Evolutionary conservation across 30 jellyfish, hydroid and myxozoan genomes (phyloP), one percentile per base, ranked within the genome.

Genomic region (Morbakka virulenta): DNA sequence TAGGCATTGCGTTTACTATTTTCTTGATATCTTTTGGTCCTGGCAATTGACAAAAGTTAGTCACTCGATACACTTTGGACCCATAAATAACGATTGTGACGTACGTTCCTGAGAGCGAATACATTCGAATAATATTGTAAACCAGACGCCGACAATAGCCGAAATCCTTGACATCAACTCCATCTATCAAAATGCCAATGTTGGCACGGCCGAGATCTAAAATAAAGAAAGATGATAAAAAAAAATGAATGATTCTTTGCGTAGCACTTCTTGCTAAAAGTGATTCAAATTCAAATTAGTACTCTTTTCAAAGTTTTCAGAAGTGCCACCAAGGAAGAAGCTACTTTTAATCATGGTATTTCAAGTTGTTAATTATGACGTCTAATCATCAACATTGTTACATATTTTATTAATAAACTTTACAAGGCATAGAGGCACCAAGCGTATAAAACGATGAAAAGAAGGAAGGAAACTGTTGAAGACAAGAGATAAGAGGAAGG

Each of bases 121-220:
- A 92, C 96, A 85, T 85, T 33, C 96, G 64, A 62, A 81, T 71
- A 22, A 92, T 73, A 83, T 92, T 92, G 86, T 92, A 92, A 3
- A 86, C 88, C 31, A 86, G 53, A 23, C 87, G 95, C 11, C 98
- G 95, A 31, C 85, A 26, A 69, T 28, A 92, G n/a, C 98, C 98
- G 71, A 92, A 92, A 57, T 92, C 77, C 4, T 36, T 52, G 28
- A 80, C 81, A 12, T 80, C 74, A 2, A 81, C 95, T 12, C 97
- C 89, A 20, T 92, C 98, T 9, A 92, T 94, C 36, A 92, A 50
- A 2, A 92, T 85, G 29, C 95, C 98, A 52, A 92, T 74, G 67
- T 92, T 92, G 28, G 98, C 96, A 23, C 96, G 88, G 30, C 97
- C 95, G 14, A 85, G 89, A 68, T 70, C 98, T 92, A 51, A 2